Percentiles rank a stretch among this genome's conserved stretches.
phyloP scores from a whole-genome alignment of 2,113 vertebrate genomes.

The Phasianus colchicus region DNA sequence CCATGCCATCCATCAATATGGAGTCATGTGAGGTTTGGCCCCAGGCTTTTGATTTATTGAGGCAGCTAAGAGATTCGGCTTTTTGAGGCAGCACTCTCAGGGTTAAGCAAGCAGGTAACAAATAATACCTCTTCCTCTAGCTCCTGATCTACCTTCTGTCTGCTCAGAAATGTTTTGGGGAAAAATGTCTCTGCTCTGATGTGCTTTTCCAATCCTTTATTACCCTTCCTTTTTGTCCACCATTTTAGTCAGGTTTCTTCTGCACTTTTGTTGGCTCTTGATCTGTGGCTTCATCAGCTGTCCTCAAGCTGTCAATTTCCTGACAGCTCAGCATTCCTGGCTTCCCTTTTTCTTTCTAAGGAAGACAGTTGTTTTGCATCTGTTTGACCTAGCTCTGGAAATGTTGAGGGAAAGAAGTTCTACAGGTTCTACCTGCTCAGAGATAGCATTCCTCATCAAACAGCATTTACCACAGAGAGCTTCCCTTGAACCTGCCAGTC shows the following conservation, averaged over 20 bases:
- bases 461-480: neutral
- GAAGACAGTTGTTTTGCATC: neutral
- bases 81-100: neutral
- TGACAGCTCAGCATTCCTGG: neutral
- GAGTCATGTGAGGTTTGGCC: neutral
- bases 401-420: neutral
- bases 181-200: neutral
- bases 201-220: neutral
- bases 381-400: neutral
- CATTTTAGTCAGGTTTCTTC: neutral
- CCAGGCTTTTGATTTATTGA: neutral
- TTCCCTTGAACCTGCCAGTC: neutral
- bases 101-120: neutral
- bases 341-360: neutral
- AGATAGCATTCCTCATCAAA: neutral
- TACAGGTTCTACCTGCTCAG: neutral
- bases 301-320: neutral
- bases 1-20: neutral
- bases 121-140: neutral
- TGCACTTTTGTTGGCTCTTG: neutral
- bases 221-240: neutral
- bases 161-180: neutral
- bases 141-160: neutral
- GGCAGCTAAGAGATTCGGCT: slow-evolving; percentile 7
- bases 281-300: neutral